Percentiles rank a stretch among this genome's conserved stretches.
phyloP scores from a whole-genome alignment of 2,888 invertebrate genomes.

The Hemicrepidius hirtus region DNA sequence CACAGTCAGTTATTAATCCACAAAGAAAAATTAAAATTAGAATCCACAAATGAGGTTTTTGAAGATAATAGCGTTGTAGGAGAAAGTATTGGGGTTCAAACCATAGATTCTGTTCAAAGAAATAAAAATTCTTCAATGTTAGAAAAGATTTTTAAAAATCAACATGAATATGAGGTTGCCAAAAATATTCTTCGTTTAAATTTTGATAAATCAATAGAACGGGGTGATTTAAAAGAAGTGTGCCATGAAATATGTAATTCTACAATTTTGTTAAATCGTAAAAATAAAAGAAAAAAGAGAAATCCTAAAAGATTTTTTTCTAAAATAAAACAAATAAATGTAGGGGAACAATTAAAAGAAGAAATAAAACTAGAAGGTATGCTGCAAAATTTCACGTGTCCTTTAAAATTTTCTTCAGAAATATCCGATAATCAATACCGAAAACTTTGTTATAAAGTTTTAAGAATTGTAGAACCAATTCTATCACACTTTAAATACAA shows the following conservation, averaged over 20 bases:
- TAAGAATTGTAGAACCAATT: conserved; percentile 31
- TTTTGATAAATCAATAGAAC: not conserved
- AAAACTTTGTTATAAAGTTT: not conserved
- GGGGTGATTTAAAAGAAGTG: not conserved
- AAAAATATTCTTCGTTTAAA: conserved; percentile 9
- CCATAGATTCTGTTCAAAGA: not conserved
- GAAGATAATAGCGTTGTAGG: not conserved
- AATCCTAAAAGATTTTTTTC: conserved; percentile 1
- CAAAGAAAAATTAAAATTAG: not conserved
- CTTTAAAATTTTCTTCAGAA: not conserved
- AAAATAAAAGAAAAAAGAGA: conserved; percentile 12
- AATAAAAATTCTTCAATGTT: not conserved
- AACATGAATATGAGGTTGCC: conserved; percentile 15
- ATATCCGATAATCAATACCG: not conserved
- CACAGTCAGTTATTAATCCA: not conserved
- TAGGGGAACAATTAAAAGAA: too few relatives aligned
- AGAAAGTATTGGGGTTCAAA: not conserved
- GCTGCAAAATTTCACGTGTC: not conserved
- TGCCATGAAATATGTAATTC: conserved; percentile 17
- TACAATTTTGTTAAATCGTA: not conserved
- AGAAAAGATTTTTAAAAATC: conserved; percentile 34
- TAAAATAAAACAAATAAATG: conserved; percentile 2
- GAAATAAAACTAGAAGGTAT: not conserved
- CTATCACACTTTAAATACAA: conserved; percentile 27
- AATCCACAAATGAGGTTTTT: not conserved